Conservation (phyloP, 2,888 invertebrate genomes). For the Drosophila mettleri region DNA sequence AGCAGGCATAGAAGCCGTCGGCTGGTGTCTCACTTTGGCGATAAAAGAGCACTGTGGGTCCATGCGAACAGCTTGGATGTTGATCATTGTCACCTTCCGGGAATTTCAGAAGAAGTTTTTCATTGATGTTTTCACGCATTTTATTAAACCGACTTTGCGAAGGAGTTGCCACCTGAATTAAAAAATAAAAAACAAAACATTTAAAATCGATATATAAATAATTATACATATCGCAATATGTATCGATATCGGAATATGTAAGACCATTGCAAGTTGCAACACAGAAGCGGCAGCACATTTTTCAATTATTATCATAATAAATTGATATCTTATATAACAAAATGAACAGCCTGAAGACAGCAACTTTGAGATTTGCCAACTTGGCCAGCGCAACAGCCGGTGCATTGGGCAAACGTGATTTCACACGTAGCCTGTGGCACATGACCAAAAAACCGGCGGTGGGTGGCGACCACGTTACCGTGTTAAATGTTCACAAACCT, state of each 20-base stretch:
- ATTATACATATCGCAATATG: constrained; percentile 2
- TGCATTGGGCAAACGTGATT: constrained; percentile 87
- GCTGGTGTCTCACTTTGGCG: constrained; percentile 65
- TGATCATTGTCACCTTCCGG: constrained; percentile 86
- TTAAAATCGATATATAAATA: constrained; percentile 11
- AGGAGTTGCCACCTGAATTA: constrained; percentile 17
- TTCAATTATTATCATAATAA: constrained; percentile 34
- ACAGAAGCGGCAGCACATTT: constrained; percentile 57
- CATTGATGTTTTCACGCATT: constrained; percentile 28
- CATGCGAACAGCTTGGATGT: constrained; percentile 91
- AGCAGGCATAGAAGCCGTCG: constrained; percentile 90
- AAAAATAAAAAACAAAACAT: neutral
- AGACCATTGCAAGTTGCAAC: constrained; percentile 46
- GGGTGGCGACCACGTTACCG: constrained; percentile 80
- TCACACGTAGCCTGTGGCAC: constrained; percentile 90
- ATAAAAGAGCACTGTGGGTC: constrained; percentile 91
- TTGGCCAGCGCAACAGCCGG: constrained; percentile 75
- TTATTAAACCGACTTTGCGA: neutral
- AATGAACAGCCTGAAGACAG: constrained; percentile 90
- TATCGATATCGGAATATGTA: constrained; percentile 19
- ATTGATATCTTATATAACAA: constrained; percentile 81
- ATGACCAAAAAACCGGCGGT: constrained; percentile 86
- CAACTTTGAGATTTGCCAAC: constrained; percentile 86
- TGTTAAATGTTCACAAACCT: constrained; percentile 86
- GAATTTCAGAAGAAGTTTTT: constrained; percentile 62